A percentile compares a stretch with the other conserved stretches of the same genome.
Conservation (phyloP, 2,113 vertebrate species). For the Nycticryphes semicollaris region DNA sequence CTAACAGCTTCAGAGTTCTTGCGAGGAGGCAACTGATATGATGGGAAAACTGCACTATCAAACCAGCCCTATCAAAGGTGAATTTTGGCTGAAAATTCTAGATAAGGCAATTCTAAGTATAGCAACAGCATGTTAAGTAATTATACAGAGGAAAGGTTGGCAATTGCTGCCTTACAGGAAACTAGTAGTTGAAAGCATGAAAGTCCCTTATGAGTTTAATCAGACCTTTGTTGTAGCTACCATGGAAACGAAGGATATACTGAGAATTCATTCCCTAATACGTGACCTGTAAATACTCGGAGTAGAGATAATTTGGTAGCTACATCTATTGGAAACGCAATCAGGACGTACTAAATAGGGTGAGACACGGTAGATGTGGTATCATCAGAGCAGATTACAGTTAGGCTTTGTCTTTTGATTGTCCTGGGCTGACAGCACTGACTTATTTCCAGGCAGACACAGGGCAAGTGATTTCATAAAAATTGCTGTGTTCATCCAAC, state of each 20-base stretch:
- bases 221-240: slow-evolving; percentile 23
- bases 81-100: not conserved
- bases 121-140: not conserved
- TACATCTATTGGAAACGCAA: slow-evolving; percentile 46
- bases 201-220: slow-evolving; percentile 45
- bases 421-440: slow-evolving; percentile 2
- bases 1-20: not conserved
- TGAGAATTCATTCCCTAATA: slow-evolving; percentile 53
- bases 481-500: slow-evolving; percentile 9
- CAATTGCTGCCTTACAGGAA: slow-evolving; percentile 36
- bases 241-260: slow-evolving; percentile 50
- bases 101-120: not conserved
- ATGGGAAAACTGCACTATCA: not conserved
- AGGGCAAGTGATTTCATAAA: not conserved
- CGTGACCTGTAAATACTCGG: slow-evolving; percentile 22
- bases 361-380: slow-evolving; percentile 10
- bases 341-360: slow-evolving; percentile 20
- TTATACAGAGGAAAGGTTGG: slow-evolving; percentile 16
- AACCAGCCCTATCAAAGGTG: not conserved
- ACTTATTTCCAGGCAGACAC: not conserved
- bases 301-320: slow-evolving; percentile 53
- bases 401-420: slow-evolving; percentile 13
- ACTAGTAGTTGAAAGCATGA: not conserved
- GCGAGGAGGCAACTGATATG: not conserved
- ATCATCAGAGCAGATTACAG: slow-evolving; percentile 25